Conservation (phyloP, 1,140 invertebrate genomes). For the Brachionus asplanchnoidis region DNA sequence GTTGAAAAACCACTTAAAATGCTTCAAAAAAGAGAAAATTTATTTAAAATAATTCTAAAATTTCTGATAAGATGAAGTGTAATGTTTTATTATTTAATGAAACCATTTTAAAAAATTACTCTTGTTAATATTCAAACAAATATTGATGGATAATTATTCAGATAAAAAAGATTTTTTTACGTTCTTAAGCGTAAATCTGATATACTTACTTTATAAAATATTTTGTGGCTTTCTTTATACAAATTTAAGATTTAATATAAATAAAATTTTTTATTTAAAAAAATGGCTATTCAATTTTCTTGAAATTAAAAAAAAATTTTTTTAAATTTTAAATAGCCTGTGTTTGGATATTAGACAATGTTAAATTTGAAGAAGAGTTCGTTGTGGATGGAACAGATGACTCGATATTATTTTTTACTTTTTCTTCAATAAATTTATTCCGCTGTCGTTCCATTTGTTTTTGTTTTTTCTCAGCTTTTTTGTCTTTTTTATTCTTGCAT, state of each 20-base stretch:
- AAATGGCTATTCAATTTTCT: not conserved
- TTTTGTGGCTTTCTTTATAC: too few species aligned
- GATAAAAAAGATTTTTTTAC: not conserved
- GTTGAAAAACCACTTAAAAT: too few species aligned
- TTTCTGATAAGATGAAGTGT: too few species aligned
- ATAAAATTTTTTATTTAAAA: not conserved
- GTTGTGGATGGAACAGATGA: not conserved
- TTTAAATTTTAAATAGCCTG: not conserved
- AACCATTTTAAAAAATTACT: too few species aligned
- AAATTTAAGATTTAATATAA: not conserved
- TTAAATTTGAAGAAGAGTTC: not conserved
- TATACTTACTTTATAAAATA: not conserved
- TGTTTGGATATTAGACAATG: conserved; percentile 14
- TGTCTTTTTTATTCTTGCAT: conserved; percentile 24
- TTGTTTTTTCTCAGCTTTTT: conserved; percentile 31
- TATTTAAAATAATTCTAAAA: too few species aligned
- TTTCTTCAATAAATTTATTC: not conserved
- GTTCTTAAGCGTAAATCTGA: not conserved
- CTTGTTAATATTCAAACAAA: too few species aligned
- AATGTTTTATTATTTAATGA: too few species aligned
- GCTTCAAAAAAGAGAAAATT: too few species aligned
- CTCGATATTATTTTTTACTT: not conserved
- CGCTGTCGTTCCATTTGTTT: conserved; percentile 29
- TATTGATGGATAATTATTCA: too few species aligned
- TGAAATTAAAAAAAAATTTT: not conserved